Conservation (phyloP, 2,888 invertebrate species). For the Nomada lathburiana region DNA sequence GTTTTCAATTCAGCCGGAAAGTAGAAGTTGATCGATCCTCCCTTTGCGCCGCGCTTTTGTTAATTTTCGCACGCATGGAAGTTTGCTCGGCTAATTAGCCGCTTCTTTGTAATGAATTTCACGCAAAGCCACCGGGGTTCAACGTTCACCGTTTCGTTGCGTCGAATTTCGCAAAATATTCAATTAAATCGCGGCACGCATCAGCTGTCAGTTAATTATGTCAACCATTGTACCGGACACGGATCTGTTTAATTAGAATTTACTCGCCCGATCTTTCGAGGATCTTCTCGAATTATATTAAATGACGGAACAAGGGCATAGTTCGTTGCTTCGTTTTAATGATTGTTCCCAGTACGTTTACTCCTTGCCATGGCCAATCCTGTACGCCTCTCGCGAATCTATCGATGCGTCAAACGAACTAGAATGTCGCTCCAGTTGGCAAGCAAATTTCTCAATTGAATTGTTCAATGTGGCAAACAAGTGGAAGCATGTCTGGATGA, state of each 20-base stretch:
- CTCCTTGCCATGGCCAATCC: not conserved
- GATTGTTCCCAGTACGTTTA: not conserved
- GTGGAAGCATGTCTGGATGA: too few species aligned
- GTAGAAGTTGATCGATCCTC: conserved; percentile 27
- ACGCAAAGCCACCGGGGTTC: not conserved
- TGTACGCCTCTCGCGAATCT: conserved; percentile 6
- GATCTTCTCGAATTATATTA: too few species aligned
- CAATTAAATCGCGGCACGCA: too few species aligned
- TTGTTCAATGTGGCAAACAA: too few species aligned
- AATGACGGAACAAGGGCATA: not conserved
- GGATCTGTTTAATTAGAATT: not conserved
- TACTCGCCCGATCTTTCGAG: too few species aligned
- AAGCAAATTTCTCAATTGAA: too few species aligned
- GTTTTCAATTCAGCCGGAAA: conserved; percentile 29
- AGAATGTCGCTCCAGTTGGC: not conserved
- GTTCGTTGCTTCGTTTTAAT: not conserved
- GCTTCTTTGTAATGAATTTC: conserved; percentile 19
- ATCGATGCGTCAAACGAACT: not conserved
- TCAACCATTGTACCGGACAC: not conserved
- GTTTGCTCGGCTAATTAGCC: conserved; percentile 24
- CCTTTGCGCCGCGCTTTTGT: conserved; percentile 21
- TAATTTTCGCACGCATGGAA: conserved; percentile 35
- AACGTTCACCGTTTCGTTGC: too few species aligned
- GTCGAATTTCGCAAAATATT: too few species aligned
- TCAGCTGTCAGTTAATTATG: not conserved